These are phyloP conservation scores for Tragelaphus scriptus DNA, from an alignment of 2,113 vertebrate species.

Conservation along the genomic window DNA sequence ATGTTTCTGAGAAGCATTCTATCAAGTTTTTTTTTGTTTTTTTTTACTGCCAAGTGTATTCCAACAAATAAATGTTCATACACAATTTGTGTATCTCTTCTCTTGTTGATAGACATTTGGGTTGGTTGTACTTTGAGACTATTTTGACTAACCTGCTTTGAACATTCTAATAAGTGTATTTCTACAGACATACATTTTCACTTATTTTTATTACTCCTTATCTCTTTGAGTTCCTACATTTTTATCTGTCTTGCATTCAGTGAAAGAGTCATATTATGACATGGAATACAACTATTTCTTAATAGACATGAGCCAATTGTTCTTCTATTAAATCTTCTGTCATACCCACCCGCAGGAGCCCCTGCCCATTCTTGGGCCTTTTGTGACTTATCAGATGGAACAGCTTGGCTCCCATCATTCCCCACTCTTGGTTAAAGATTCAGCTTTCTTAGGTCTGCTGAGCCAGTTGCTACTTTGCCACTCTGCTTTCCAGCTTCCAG, in stretches of 20 bases:
- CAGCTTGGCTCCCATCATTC: neutral
- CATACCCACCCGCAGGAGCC: neutral
- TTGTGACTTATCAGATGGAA: neutral
- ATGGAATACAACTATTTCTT: slow-evolving; percentile 17
- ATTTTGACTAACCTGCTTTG: neutral
- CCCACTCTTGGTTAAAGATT: neutral
- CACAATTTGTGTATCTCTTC: neutral
- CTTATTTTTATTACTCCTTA: slow-evolving; percentile 23
- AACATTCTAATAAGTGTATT: neutral
- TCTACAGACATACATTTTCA: neutral
- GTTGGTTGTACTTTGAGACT: neutral
- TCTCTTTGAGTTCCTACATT: neutral
- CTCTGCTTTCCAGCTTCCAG: neutral
- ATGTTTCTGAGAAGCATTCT: neutral
- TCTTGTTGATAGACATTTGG: neutral
- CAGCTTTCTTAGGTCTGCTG: neutral
- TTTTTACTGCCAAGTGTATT: neutral
- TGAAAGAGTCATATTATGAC: neutral
- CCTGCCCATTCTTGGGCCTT: neutral
- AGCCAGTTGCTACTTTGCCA: neutral
- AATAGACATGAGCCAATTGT: neutral
- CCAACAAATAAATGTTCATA: neutral
- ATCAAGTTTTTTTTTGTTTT: neutral
- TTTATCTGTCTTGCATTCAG: neutral
- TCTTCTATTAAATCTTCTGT: neutral